Evolutionary conservation across 1,140 invertebrate genomes (phyloP).

Genomic region (Anastatus disparis): DNA sequence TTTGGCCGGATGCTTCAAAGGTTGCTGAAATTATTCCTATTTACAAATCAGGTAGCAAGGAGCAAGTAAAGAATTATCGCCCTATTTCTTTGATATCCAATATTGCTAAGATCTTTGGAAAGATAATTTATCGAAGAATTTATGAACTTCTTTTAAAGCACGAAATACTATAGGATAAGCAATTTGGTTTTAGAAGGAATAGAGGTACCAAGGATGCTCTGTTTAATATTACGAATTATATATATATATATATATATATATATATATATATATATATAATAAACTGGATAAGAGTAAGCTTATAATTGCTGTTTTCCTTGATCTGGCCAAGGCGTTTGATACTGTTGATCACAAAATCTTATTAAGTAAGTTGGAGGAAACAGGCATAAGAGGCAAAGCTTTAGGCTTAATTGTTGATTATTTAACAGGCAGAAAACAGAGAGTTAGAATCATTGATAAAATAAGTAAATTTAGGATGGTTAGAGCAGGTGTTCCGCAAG

Average conservation of each 20-base stretch:
- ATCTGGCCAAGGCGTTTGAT: neutral
- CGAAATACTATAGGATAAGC: neutral
- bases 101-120: neutral
- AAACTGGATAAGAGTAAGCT: neutral
- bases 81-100: neutral
- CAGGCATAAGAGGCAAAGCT: neutral
- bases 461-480: neutral
- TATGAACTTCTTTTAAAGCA: neutral
- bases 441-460: neutral
- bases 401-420: neutral
- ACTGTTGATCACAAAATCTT: no score
- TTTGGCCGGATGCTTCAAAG: no score
- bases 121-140: neutral
- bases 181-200: neutral
- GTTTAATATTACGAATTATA: neutral
- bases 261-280: no score
- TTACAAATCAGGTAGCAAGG: no score
- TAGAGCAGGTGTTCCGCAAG: neutral
- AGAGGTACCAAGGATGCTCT: neutral
- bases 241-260: neutral
- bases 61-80: no score
- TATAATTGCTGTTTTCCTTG: neutral
- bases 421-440: neutral
- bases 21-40: no score
- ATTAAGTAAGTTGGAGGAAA: neutral